A percentile compares a stretch with the other conserved stretches of the same genome.
These are phyloP conservation scores for Marasmarcha lunaedactyla DNA, from an alignment of 2,888 invertebrate species.

Conservation along the genomic window DNA sequence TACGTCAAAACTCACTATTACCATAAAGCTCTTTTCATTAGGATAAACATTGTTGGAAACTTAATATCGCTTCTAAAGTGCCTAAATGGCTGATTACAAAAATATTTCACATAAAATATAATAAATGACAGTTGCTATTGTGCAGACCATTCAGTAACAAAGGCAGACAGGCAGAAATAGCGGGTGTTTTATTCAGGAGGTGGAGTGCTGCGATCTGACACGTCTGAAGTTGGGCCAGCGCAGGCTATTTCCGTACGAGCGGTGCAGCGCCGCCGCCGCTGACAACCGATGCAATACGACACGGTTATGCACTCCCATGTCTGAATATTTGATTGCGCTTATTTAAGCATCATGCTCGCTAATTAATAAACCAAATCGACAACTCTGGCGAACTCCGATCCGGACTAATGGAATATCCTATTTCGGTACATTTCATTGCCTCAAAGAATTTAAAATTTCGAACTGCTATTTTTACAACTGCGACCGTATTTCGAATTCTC, in stretches of 20 bases:
- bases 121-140: slow-evolving; percentile 22
- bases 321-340: slow-evolving; percentile 59
- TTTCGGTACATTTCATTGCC: not conserved
- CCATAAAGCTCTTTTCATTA: no score
- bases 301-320: slow-evolving; percentile 57
- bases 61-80: no score
- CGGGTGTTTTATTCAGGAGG: slow-evolving; percentile 56
- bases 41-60: no score
- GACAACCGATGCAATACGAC: slow-evolving; percentile 49
- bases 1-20: no score
- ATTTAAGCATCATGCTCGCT: slow-evolving; percentile 42
- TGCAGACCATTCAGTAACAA: slow-evolving; percentile 4
- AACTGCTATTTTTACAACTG: slow-evolving; percentile 42
- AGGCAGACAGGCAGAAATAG: slow-evolving; percentile 36
- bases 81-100: no score
- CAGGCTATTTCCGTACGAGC: slow-evolving; percentile 65
- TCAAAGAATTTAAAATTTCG: slow-evolving; percentile 32
- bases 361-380: slow-evolving; percentile 53
- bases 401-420: slow-evolving; percentile 27
- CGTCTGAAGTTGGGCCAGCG: slow-evolving; percentile 61
- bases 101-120: not conserved
- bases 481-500: slow-evolving; percentile 42
- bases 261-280: slow-evolving; percentile 47
- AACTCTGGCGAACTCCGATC: slow-evolving; percentile 26
- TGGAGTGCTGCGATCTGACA: slow-evolving; percentile 55